Conservation (phyloP, 1,140 invertebrate species). For the Colletes gigas region DNA sequence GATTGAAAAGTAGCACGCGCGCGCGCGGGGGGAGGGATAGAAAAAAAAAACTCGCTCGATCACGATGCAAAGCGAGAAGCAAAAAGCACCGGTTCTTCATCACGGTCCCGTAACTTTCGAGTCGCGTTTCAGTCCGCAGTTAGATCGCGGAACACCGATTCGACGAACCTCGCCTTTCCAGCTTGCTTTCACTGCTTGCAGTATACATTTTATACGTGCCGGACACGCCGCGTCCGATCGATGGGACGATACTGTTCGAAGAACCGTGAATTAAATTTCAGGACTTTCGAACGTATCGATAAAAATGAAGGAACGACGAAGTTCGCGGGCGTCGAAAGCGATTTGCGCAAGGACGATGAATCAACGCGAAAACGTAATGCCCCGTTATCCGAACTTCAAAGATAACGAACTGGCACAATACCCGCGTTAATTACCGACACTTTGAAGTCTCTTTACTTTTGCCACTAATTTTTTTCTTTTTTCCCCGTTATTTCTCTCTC, state of each 20-base stretch:
- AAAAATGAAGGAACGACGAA: too few species aligned
- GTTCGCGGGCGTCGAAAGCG: background rate
- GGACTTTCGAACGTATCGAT: too few species aligned
- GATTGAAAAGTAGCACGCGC: background rate
- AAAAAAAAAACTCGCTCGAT: background rate
- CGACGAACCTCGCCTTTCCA: too few species aligned
- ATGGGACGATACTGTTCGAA: too few species aligned
- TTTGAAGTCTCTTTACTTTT: background rate
- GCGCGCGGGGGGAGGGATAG: background rate
- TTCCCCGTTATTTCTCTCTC: background rate
- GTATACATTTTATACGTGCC: too few species aligned
- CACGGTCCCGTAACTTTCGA: too few species aligned
- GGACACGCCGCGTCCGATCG: too few species aligned
- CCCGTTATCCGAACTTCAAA: background rate
- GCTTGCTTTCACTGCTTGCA: too few species aligned
- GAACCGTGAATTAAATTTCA: too few species aligned
- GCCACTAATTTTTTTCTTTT: background rate
- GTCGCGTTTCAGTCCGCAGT: too few species aligned
- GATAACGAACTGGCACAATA: slow-evolving; percentile 11
- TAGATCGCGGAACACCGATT: too few species aligned
- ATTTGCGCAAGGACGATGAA: background rate
- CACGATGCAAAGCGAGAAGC: background rate
- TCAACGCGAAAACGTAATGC: background rate
- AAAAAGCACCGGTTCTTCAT: background rate
- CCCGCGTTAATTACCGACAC: slow-evolving; percentile 32